Evolutionary conservation across 2,797 vertebrate species (phyloP).

Genomic region (Mallotus villosus): DNA sequence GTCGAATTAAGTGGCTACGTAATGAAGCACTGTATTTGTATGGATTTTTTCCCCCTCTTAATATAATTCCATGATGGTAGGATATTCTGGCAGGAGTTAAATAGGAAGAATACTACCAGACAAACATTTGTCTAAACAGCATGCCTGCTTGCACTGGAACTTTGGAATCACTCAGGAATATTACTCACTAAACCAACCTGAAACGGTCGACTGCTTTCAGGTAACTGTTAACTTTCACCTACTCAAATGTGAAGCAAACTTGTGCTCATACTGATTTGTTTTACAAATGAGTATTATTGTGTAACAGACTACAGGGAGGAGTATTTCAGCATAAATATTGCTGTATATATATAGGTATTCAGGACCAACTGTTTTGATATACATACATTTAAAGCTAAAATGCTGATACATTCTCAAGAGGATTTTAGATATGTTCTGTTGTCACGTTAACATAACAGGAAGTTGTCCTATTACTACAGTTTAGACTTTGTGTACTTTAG

Average conservation of each 20-base stretch:
- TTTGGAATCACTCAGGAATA: constrained; percentile 2
- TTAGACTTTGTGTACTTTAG: too few species aligned
- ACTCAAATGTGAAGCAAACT: neutral
- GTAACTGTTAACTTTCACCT: neutral
- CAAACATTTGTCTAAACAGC: neutral
- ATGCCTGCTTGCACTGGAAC: neutral
- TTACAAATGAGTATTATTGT: neutral
- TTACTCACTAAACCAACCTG: neutral
- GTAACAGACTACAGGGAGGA: too few species aligned
- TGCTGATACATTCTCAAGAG: neutral
- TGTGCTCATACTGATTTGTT: neutral
- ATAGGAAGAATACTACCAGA: neutral
- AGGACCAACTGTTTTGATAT: neutral
- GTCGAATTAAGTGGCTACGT: neutral
- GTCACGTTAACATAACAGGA: too few species aligned
- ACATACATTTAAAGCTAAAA: neutral
- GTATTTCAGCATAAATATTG: neutral
- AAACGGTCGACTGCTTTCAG: neutral
- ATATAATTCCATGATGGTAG: neutral
- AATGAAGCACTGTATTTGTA: neutral
- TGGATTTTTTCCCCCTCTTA: too few species aligned
- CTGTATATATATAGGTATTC: neutral
- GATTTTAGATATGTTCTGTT: neutral
- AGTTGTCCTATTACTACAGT: too few species aligned
- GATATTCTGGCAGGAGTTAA: neutral